Base-by-base conservation (phyloP, 2,888 invertebrate genomes). In the Drosophila buzzatii region DNA sequence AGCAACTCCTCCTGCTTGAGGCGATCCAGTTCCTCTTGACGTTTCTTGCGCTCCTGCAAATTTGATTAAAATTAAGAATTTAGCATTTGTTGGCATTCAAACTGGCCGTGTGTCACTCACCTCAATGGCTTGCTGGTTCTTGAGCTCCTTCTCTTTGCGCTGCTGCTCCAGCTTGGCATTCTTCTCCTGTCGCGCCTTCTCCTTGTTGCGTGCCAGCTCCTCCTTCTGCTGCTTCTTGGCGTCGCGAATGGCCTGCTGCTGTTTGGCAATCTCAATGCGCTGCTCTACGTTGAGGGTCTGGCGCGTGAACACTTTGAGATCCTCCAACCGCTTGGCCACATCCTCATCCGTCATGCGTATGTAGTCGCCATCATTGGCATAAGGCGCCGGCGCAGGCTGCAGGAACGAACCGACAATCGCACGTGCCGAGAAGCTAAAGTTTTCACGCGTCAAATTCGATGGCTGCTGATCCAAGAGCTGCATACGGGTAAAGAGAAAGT, bases 401-500 rank as follows among this genome's bases (percentile, higher is more conserved):
- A 98, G 94, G 92, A 98, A 99, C 76, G 98, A 98, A 3, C 99
- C 99, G 44, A 99, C 95, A 73, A 98, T 95, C 3, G 96, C 95
- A 76, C 97, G 96, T 49, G 98, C 96, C 85, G 97, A 98, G 94
- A 98, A 99, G 74, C 97, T 98, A 93, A 99, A 99, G 94, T 98
- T 97, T 76, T 98, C 98, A 27, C 96, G 94, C 3, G 95, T 96
- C 63, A 99, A 93, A 83, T 96, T 96, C 57, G 92, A 93, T 9
- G 93, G 95, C 92, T 96, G 95, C 91, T 96, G 94, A 59, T 97
- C 96, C 90, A 98, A 33, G 3, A 77, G 39, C 76, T 77, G 37
- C 1, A 27, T 6, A 7, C 96, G 96, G 23, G 20, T 12, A 37
- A 37, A 14, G 6, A n/a, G 12, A 37, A 6, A 31, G 10, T 7